Base-by-base conservation (phyloP, 2,888 invertebrate species). In the Pherbina coryleti region DNA sequence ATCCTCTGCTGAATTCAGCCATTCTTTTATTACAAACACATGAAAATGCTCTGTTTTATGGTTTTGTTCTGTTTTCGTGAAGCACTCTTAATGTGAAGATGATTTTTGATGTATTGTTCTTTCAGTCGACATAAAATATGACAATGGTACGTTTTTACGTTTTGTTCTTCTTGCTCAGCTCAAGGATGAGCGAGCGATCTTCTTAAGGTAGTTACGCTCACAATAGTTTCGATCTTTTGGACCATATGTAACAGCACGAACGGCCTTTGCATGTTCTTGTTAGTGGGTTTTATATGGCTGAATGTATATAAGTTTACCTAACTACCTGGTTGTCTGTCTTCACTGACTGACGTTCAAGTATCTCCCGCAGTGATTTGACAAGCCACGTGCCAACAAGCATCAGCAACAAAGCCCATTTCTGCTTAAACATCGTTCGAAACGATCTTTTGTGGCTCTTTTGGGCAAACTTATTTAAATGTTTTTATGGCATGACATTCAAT, bases 31-130 rank as follows among this genome's bases (percentile, higher is more conserved):
- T 11, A 11, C 11, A 44, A 44, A 44, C 44, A 11, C 44, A 37
- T 37, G 37, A n/a, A n/a, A n/a, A n/a, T n/a, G n/a, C 8, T 44
- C 44, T 44, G 44, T 1, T 44, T 44, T 11, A 44, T 44, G 44
- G 44, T 44, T 44, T 44, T 44, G 11, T 44, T 44, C 14, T 44
- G 44, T 14, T 44, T 4, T 25, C 28, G 25, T 60, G 25, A 25
- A 60, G 60, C 60, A 25, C 60, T 14, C 22, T 14, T 28, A 7
- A 60, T 60, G 60, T 11, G 11, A 11, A 67, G 49, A 66, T 37
- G 67, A 67, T 67, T 67, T n/a, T 67, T 67, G 67, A 67, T 67
- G 67, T 67, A 67, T 67, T 67, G 67, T 67, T 44, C 67, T 67
- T 22, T 2, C 19, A 44, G 17, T 67, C 14, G 44, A 67, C 67